Base-by-base conservation (phyloP, 2,888 invertebrate species). In the Liopterus haemorrhoidalis region DNA sequence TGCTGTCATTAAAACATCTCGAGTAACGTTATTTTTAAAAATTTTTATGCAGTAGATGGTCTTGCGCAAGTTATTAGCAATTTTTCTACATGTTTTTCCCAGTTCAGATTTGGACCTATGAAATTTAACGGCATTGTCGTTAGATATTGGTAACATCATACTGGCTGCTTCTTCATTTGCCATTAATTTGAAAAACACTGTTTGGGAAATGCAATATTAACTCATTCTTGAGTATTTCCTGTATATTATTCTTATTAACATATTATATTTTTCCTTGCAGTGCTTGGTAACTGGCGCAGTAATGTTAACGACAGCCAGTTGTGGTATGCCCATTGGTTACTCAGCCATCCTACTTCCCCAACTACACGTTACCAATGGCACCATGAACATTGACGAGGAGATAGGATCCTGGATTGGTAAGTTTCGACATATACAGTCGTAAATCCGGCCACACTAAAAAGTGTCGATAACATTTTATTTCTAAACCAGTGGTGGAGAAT, bases 351-450 rank as follows among this genome's bases (percentile, higher is more conserved):
- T 86, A n/a, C 65, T 86, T 43, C 86, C 86, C 0, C 85, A 86
- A 60, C 70, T 86, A 11, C 70, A 76, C 41, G 63, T 65, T 11
- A 71, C 73, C 48, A 81, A 81, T 61, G 74, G 71, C 53, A 70
- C 73, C 36, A 72, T 76, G 70, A 71, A 71, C 52, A 79, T 82
- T 49, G 79, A 82, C 55, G 74, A 79, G 11, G 81, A 81, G 47
- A 78, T 80, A 67, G 85, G 85, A 35, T 85, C 85, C 0, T 86
- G 86, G 86, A 84, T 86, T 52, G 81, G 81, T 81, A 55, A 72
- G 72, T 59, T 37, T 40, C n/a, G 11, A 33, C 14, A 11, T 16
- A 18, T 15, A 16, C 30, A 30, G 30, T 15, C 30, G 30, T 30
- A 16, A 30, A 30, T 15, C 14, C 11, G 14, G 4, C 25, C 30